Conservation (phyloP, 2,113 vertebrate species). For the Vidua chalybeata region DNA sequence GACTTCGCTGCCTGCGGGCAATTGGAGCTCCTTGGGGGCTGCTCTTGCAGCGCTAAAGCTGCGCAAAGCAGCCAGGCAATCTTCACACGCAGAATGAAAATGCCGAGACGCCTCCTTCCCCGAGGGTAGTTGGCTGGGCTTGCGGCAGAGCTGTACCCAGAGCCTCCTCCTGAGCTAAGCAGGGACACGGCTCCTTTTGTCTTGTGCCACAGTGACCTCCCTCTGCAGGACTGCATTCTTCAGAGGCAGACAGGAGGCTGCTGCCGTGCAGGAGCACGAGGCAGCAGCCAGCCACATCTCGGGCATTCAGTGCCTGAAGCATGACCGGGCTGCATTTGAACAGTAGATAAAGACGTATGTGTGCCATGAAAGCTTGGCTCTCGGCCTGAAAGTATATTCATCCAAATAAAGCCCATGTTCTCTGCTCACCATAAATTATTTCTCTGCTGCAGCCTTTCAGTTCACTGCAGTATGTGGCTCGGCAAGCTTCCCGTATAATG, state of each 20-base stretch:
- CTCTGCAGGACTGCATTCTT: neutral
- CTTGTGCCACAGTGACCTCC: neutral
- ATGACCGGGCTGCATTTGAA: neutral
- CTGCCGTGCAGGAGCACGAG: neutral
- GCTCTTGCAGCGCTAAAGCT: neutral
- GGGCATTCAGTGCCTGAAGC: neutral
- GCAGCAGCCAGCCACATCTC: neutral
- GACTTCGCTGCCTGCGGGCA: neutral
- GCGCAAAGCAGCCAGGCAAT: neutral
- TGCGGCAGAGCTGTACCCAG: neutral
- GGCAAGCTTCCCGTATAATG: neutral
- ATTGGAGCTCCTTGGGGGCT: neutral
- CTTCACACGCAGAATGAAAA: neutral
- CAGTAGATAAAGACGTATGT: neutral
- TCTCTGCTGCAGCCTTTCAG: neutral
- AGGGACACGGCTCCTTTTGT: neutral
- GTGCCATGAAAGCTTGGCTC: neutral
- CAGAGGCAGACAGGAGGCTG: neutral
- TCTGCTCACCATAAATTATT: neutral
- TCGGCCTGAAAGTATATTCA: neutral
- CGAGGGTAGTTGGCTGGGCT: neutral
- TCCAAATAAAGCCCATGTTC: neutral
- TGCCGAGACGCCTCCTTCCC: neutral
- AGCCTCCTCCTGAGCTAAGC: neutral
- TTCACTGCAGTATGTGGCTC: neutral